Evolutionary conservation across 1,140 invertebrate species (phyloP), one percentile per base, ranked within the genome.

Genomic region (Drosophila sulfurigaster): DNA sequence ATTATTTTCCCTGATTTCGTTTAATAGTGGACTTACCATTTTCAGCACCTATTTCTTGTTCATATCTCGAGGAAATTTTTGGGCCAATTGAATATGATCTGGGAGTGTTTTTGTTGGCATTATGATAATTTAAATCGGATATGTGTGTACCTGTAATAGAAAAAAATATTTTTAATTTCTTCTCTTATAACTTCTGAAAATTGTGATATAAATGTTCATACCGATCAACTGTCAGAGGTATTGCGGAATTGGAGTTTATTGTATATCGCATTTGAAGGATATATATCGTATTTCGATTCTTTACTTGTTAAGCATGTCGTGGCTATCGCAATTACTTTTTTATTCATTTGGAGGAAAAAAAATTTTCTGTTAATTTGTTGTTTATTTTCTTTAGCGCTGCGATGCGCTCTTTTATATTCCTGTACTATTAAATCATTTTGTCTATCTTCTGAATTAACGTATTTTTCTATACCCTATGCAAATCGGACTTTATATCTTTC

Each of bases 231-330:
- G 52, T 59, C 7, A 52, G 11, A 54, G 60, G 25, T 67, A 74
- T 16, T 15, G 2, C 1, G 71, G 71, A 13, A 67, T 73, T 10
- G 70, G 70, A n/a, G 58, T 48, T 1, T 25, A 13, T 62, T 49
- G 43, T 4, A 62, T 49, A 3, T 4, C 58, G 4, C 28, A 25
- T 8, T 35, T 8, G 20, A 11, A 1, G 58, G 45, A 10, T 49
- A 11, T 49, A 43, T 48, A 20, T 48, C 58, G 10, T 56, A 30
- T 15, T 54, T 35, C 1, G 30, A 15, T 16, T 16, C 5, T 11
- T 49, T 49, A 25, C 48, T 28, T 10, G 48, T 25, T 3, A 7
- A 3, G 10, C 48, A 49, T 25, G n/a, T 38, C 35, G 7, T 35
- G 28, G 28, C 30, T 56, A 38, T 56, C 1, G 13, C 13, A 16